Base-by-base conservation (phyloP, 2,888 invertebrate genomes). In the Reticulitermes lucifugus region DNA sequence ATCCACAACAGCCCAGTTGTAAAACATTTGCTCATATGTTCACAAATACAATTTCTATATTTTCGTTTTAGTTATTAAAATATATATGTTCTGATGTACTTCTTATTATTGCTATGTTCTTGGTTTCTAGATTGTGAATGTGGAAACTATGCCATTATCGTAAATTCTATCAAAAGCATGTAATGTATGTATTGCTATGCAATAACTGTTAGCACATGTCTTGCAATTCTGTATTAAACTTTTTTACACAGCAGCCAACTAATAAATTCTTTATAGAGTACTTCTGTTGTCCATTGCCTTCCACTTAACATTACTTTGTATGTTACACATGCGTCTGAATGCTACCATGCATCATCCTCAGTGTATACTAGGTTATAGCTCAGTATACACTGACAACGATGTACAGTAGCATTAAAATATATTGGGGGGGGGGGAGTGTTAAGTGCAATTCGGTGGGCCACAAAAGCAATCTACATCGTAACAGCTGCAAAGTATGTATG, bases 51-150 rank as follows among this genome's bases (percentile, higher is more conserved):
- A 25, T 60, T 41, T 65, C 21, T 65, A 70, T 65, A 55, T 46
- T 70, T 43, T 46, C 43, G 46, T 59, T 80, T 80, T 70, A 81
- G 18, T 70, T 81, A 81, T 81, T 81, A 81, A 81, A 81, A 81
- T 81, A 81, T 80, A 80, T 81, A 65, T 65, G 43, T 70, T 81
- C 77, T 41, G 46, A 77, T 77, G 46, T 77, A 46, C 46, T 77
- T 77, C 51, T 77, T 46, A 25, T 77, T 81, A 81, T 81, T 81
- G 81, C 81, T 81, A 70, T 81, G 46, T 81, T 81, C 65, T 81
- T 81, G 25, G 41, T 46, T 70, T 77, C 46, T 51, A 77, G 41
- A 43, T 9, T 77, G 77, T 77, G 73, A 73, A 73, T 73, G 73
- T 73, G 73, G 73, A 73, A 73, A 73, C 35, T 41, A 73, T 25